phyloP scores from a whole-genome alignment of 2,888 invertebrate species.

The Sicus ferrugineus region DNA sequence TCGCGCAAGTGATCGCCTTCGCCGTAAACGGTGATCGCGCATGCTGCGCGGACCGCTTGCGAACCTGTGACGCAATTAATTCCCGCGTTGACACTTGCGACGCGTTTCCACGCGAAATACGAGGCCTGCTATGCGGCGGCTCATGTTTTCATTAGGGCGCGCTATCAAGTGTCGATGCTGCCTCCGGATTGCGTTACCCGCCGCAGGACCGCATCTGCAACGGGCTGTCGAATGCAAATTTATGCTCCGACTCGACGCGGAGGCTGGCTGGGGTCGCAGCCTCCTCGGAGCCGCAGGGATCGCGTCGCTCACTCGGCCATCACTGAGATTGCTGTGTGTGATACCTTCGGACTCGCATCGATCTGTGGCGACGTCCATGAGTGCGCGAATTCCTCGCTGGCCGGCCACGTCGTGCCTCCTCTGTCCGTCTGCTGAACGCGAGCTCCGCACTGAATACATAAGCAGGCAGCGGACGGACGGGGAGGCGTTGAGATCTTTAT shows the following conservation, averaged over 20 bases:
- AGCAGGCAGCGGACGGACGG: slow-evolving; percentile 6
- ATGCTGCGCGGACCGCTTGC: slow-evolving; percentile 15
- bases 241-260: not conserved
- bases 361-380: slow-evolving; percentile 16
- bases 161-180: not conserved
- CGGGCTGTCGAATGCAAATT: slow-evolving; percentile 28
- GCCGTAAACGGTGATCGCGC: slow-evolving; percentile 21
- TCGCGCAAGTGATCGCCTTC: slow-evolving; percentile 9
- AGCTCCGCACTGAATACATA: slow-evolving; percentile 9
- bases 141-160: slow-evolving; percentile 8
- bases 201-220: not conserved
- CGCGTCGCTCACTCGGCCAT: slow-evolving; percentile 18
- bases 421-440: not conserved
- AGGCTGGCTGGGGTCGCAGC: not conserved
- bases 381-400: slow-evolving; percentile 7
- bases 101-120: slow-evolving; percentile 23
- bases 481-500: slow-evolving; percentile 31
- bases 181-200: not conserved
- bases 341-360: slow-evolving; percentile 12
- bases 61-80: slow-evolving; percentile 29
- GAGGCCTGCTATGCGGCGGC: slow-evolving; percentile 7
- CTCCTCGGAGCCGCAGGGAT: not conserved
- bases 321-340: slow-evolving; percentile 11
- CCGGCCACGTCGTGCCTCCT: slow-evolving; percentile 5
- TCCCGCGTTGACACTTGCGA: slow-evolving; percentile 30